These are phyloP conservation scores for Chloropsis cyanopogon DNA, from an alignment of 2,113 vertebrate genomes.

Conservation along the genomic window DNA sequence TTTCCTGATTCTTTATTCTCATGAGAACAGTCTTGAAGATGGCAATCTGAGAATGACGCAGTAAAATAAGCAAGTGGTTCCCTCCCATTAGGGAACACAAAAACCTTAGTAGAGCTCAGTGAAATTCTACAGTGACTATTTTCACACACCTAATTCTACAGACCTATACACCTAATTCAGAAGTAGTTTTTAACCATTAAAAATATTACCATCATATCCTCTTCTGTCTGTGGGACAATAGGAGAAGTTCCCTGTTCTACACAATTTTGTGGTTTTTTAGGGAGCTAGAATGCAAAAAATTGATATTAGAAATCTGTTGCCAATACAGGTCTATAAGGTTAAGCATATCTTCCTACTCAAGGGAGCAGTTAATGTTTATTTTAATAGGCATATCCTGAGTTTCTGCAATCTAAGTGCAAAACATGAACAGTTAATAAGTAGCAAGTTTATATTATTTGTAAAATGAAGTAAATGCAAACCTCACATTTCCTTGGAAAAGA, in stretches of 20 bases:
- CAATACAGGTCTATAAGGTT: not conserved
- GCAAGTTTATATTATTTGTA: not conserved
- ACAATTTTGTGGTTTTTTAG: not conserved
- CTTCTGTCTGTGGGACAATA: not conserved
- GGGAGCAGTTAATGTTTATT: not conserved
- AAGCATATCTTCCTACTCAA: not conserved
- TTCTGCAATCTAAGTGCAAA: not conserved
- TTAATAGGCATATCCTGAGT: not conserved
- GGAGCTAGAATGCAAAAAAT: not conserved
- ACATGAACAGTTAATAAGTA: not conserved
- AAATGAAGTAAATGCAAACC: not conserved
- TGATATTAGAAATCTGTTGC: not conserved
- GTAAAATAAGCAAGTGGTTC: not conserved
- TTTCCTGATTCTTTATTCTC: not conserved
- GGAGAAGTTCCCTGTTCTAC: not conserved
- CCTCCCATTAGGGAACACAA: not conserved
- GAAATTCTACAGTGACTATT: not conserved
- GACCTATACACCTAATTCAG: too few relatives aligned
- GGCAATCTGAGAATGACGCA: not conserved
- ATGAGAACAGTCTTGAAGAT: not conserved
- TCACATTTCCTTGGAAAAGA: not conserved
- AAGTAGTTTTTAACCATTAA: not conserved
- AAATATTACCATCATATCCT: not conserved
- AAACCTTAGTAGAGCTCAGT: not conserved
- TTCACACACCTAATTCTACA: not conserved